Base-by-base conservation (phyloP, 2,888 invertebrate species). In the Eurytoma californica region DNA sequence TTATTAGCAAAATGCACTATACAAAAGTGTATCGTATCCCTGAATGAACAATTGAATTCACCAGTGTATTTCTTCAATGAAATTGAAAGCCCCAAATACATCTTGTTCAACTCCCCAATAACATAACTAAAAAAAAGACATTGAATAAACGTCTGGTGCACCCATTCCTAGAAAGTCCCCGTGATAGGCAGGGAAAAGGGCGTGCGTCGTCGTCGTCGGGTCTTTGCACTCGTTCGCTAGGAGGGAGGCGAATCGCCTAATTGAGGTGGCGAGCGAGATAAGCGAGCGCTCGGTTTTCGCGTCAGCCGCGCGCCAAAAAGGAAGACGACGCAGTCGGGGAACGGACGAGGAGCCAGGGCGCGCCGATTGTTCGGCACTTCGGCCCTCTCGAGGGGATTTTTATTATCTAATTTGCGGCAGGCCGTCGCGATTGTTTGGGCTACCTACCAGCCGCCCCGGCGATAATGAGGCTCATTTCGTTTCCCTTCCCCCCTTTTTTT, bases 231-330 rank as follows among this genome's bases (percentile, higher is more conserved):
- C 30, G 76, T 72, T 63, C 69, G 67, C 68, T 68, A 68, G 72
- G 72, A 75, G 67, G 75, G 70, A 75, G 72, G 72, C 74, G 70
- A 75, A 72, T 76, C 77, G 77, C 49, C 73, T 77, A 77, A 80
- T 80, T 80, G 77, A 77, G 69, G 61, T 67, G 78, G 69, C 68
- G 72, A 80, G 68, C 58, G 61, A 79, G 79, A 79, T 79, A 74
- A 79, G 65, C 79, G 39, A 30, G 28, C 47, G 61, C 47, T n/a
- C 63, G 24, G 9, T 51, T 30, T 28, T 66, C 66, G 66, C 24
- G 66, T 28, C 60, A 28, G 58, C 7, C 3, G 63, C 72, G 61
- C 61, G 77, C 53, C 39, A 39, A 61, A 30, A 30, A 30, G 28
- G 63, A 63, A 63, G 47, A 12, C 16, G 63, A 30, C n/a, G 28